Percentiles rank a stretch among this genome's conserved stretches.
phyloP scores from a whole-genome alignment of 2,113 vertebrate genomes.

The Grallaria varia region DNA sequence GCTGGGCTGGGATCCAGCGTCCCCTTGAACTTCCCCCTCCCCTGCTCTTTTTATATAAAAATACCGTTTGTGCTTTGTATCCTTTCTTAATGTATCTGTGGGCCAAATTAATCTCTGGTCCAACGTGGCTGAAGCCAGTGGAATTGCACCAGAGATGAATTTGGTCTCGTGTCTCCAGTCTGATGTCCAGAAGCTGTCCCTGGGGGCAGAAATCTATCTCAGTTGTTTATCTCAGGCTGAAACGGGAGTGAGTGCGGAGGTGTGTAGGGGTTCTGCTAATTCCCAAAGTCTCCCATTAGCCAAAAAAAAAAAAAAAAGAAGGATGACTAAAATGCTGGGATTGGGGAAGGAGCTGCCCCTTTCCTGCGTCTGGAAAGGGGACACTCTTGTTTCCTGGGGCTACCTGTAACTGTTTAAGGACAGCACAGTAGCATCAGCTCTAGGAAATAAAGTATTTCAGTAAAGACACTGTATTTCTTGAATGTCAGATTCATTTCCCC shows the following conservation, averaged over 20 bases:
- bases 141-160: conserved; percentile 45
- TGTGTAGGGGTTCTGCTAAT: conserved; percentile 28
- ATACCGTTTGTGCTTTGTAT: conserved; percentile 59
- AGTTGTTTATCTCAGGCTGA: conserved; percentile 54
- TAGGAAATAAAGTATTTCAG: background rate
- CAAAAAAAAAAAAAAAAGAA: background rate
- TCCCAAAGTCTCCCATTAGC: conserved; percentile 8
- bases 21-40: conserved; percentile 4
- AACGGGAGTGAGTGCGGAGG: conserved; percentile 46
- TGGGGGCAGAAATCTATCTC: conserved; percentile 48
- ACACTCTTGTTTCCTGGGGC: background rate
- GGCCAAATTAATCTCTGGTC: conserved; percentile 60
- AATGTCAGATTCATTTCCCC: background rate
- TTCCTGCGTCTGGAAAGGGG: background rate
- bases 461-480: background rate
- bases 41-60: conserved; percentile 50
- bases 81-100: conserved; percentile 55
- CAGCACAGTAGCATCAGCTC: conserved; percentile 4
- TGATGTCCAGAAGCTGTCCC: conserved; percentile 54
- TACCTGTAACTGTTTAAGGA: background rate
- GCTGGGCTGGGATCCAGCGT: conserved; percentile 38
- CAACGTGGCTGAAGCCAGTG: background rate
- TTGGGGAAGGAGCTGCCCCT: background rate
- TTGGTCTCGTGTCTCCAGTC: conserved; percentile 52
- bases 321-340: background rate